Conservation (phyloP, 2,888 invertebrate species). For the Papilio elwesi region DNA sequence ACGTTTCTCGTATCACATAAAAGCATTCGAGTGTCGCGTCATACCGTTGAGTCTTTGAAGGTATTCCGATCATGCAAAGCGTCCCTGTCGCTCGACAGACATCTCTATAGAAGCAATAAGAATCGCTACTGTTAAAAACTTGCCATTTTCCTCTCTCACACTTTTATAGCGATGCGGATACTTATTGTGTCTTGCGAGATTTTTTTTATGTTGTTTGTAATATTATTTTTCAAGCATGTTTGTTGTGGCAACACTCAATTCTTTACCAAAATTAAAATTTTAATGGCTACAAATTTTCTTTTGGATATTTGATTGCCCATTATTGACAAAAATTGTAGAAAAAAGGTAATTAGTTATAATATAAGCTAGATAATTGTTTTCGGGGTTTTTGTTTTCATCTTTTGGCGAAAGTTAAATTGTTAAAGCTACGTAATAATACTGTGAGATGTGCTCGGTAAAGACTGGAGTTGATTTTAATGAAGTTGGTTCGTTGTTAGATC, state of each 20-base stretch:
- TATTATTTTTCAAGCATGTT: background rate
- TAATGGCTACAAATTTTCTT: too few relatives aligned
- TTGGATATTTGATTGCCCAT: background rate
- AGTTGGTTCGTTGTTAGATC: constrained; percentile 16
- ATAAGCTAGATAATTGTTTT: background rate
- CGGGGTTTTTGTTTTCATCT: background rate
- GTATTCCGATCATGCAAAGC: constrained; percentile 32
- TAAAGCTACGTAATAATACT: background rate
- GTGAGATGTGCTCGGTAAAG: background rate
- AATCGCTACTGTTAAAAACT: constrained; percentile 11
- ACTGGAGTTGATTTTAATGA: constrained; percentile 16
- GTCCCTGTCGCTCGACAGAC: background rate
- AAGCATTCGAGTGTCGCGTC: constrained; percentile 16
- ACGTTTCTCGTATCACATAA: constrained; percentile 12
- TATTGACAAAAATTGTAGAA: background rate
- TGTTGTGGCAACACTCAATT: background rate
- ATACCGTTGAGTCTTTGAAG: constrained; percentile 20
- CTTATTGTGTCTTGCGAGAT: background rate
- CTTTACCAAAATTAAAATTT: background rate
- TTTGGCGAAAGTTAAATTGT: constrained; percentile 4
- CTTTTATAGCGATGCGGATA: constrained; percentile 7
- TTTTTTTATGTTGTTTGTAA: background rate
- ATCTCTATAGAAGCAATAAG: background rate
- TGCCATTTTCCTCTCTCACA: constrained; percentile 1
- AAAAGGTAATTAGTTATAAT: background rate